Evolutionary conservation across 2,888 invertebrate genomes (phyloP).

Genomic region (Elysia crispata): DNA sequence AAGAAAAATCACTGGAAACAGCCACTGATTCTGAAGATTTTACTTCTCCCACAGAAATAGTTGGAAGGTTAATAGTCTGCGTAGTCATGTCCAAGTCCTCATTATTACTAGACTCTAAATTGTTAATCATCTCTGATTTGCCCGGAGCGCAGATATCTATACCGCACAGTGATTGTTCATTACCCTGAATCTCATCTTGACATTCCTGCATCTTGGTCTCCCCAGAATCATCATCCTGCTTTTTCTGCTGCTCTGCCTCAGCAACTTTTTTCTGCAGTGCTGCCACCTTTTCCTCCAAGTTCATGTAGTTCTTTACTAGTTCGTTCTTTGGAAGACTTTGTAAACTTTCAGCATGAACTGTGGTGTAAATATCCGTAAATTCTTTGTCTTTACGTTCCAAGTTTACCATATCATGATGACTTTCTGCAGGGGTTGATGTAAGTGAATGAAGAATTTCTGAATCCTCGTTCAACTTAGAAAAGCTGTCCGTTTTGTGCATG

Average conservation of each 20-base stretch:
- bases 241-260: slow-evolving; percentile 33
- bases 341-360: slow-evolving; percentile 42
- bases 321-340: slow-evolving; percentile 47
- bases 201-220: too few relatives aligned
- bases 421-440: slow-evolving; percentile 33
- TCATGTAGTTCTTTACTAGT: slow-evolving; percentile 48
- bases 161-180: too few relatives aligned
- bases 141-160: too few relatives aligned
- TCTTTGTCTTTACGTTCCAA: slow-evolving; percentile 45
- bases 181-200: too few relatives aligned
- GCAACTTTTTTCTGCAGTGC: slow-evolving; percentile 45
- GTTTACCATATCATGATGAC: slow-evolving; percentile 15
- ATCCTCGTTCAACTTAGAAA: slow-evolving; percentile 32
- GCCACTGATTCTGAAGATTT: too few relatives aligned
- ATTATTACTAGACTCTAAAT: too few relatives aligned
- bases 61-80: neutral
- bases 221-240: slow-evolving; percentile 13
- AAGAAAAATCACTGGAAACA: too few relatives aligned
- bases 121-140: too few relatives aligned
- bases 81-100: too few relatives aligned
- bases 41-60: slow-evolving; percentile 20
- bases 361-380: slow-evolving; percentile 43
- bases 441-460: slow-evolving; percentile 20
- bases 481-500: slow-evolving; percentile 27
- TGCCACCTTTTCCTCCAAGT: slow-evolving; percentile 43